These are phyloP conservation scores for Silurus aristotelis DNA, from an alignment of 2,797 vertebrate species.

Conservation along the genomic window DNA sequence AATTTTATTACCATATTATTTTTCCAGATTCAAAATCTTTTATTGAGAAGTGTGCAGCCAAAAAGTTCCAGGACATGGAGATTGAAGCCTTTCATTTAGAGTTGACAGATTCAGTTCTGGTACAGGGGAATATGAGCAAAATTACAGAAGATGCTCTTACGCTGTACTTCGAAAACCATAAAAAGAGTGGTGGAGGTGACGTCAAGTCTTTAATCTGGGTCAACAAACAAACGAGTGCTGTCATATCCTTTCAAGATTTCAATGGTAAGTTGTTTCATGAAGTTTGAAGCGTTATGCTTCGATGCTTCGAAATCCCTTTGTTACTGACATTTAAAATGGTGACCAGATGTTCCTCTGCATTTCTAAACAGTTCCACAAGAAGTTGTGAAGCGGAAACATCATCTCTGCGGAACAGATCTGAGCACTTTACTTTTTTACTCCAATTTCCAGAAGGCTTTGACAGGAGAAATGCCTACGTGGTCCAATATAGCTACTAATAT, in stretches of 20 bases:
- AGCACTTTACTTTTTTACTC: constrained; percentile 54
- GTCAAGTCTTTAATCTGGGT: constrained; percentile 52
- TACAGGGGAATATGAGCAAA: constrained; percentile 55
- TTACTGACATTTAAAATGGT: not conserved
- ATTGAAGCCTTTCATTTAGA: constrained; percentile 56
- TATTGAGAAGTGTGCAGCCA: constrained; percentile 55
- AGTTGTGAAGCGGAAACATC: constrained; percentile 54
- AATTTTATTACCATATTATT: not conserved
- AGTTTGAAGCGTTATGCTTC: not conserved
- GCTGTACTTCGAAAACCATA: constrained; percentile 60
- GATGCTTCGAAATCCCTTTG: not conserved
- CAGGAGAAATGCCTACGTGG: constrained; percentile 38
- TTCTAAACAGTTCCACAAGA: constrained; percentile 52
- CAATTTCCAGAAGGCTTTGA: constrained; percentile 54
- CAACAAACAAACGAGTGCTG: constrained; percentile 33
- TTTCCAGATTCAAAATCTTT: constrained; percentile 58
- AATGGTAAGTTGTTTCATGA: constrained; percentile 45
- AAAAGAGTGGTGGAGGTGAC: constrained; percentile 56
- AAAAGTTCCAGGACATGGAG: constrained; percentile 51
- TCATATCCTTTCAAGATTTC: constrained; percentile 57
- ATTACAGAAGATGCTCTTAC: constrained; percentile 48
- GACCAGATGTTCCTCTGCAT: not conserved
- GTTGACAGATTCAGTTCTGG: constrained; percentile 57
- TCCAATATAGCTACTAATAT: constrained; percentile 39
- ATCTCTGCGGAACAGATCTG: constrained; percentile 45